Percentiles rank a stretch among this genome's conserved stretches.
These are phyloP conservation scores for Verasper variegatus DNA, from an alignment of 2,113 vertebrate species.

Conservation along the genomic window DNA sequence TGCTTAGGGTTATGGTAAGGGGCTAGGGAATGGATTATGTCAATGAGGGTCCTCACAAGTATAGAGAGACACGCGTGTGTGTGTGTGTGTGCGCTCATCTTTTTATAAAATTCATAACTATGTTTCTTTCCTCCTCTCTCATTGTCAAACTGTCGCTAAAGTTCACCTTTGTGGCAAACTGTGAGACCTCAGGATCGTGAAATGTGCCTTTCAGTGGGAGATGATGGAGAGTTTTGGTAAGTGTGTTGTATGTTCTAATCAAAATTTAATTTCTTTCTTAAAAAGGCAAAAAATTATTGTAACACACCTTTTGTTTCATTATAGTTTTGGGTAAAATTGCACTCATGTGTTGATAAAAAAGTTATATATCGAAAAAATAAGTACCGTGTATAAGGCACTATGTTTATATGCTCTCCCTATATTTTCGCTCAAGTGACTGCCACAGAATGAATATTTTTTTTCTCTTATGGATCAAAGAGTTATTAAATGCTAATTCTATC, in stretches of 20 bases:
- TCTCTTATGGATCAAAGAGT: neutral
- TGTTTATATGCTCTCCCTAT: too few species aligned
- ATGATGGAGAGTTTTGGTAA: slow-evolving; percentile 84
- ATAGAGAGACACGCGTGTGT: too few species aligned
- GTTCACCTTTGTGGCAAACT: slow-evolving; percentile 75
- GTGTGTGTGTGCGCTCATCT: too few species aligned
- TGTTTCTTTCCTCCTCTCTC: neutral
- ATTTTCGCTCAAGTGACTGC: neutral
- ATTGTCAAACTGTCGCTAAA: neutral
- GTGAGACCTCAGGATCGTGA: slow-evolving; percentile 64
- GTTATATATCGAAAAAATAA: too few species aligned
- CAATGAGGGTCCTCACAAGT: too few species aligned
- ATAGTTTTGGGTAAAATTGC: too few species aligned
- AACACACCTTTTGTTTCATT: too few species aligned
- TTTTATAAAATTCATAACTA: neutral
- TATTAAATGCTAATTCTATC: neutral
- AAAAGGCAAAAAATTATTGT: too few species aligned
- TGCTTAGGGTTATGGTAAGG: too few species aligned
- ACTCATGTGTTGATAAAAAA: too few species aligned
- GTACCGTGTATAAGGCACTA: too few species aligned
- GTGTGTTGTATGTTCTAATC: neutral
- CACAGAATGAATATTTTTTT: neutral
- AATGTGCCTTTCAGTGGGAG: slow-evolving; percentile 24
- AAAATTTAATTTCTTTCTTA: neutral
- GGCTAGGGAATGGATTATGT: too few species aligned